Evolutionary conservation across 2,797 vertebrate species (phyloP), one percentile per base, ranked within the genome.

Genomic region (Orientallactaga sibirica): DNA sequence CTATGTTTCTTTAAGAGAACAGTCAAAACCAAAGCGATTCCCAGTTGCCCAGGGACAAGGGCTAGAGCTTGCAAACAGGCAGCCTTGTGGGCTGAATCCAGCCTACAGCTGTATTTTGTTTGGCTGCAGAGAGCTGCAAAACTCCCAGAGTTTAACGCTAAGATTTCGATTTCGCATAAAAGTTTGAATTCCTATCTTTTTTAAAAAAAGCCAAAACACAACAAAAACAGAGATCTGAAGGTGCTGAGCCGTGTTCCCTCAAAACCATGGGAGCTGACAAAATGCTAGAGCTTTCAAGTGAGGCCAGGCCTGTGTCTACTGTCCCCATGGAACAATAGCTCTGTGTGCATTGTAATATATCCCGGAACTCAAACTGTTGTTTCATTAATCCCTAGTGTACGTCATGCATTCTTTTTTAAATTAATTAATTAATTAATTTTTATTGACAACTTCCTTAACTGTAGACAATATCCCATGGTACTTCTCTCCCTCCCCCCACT

Each of bases 51-150:
- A 24, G 82, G 82, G 73, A 92, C 73, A 90, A 86, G 86, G 67
- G 58, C 74, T 67, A 62, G 71, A 88, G 86, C 92, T 90, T 96
- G 95, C 77, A 90, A 94, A 78, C 48, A 83, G 70, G 29, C 92
- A 24, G 79, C 58, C 76, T 80, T 80, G 22, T 61, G 67, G 76
- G 81, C 48, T 76, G 79, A 77, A 75, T 86, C 82, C 55, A 86
- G 80, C 77, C 66, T 73, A 92, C 95, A 97, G 96, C 96, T 97
- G 94, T 96, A 93, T 97, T 97, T 95, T 96, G 88, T 95, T 97
- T 97, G 96, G 96, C 97, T 88, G n/a, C n/a, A 43, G 68, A 95
- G 86, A 95, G 64, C 91, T 71, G 86, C 86, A 94, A 93, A 93
- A 67, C 94, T 95, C 94, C 96, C 93, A 96, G 90, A 78, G 71